Percentiles rank a stretch among this genome's conserved stretches.
phyloP scores from a whole-genome alignment of 2,113 vertebrate genomes.

The Trogon surrucura region DNA sequence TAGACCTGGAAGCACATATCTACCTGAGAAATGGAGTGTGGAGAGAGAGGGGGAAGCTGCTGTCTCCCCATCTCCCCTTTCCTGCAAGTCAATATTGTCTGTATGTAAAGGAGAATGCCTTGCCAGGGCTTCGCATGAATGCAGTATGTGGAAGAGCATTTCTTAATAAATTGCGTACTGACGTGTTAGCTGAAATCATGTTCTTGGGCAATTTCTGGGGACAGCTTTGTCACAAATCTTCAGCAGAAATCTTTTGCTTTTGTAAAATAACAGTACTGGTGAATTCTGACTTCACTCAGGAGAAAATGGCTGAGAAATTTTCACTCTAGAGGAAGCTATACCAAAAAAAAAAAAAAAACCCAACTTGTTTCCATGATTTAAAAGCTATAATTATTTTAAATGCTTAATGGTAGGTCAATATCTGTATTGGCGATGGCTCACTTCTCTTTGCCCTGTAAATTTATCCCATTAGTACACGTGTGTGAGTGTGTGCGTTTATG shows the following conservation, averaged over 20 bases:
- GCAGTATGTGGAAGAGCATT: not conserved
- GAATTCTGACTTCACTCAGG: not conserved
- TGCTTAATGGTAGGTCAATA: constrained; percentile 23
- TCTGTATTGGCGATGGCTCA: constrained; percentile 1
- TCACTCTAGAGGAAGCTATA: not conserved
- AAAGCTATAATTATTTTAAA: constrained; percentile 55
- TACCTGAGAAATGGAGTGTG: not conserved
- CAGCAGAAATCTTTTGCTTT: not conserved
- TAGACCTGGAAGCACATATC: not conserved
- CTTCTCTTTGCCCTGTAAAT: constrained; percentile 2
- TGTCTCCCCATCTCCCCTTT: not conserved
- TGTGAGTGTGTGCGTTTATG: not conserved
- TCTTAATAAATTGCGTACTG: not conserved
- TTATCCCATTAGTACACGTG: not conserved
- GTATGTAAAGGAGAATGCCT: not conserved
- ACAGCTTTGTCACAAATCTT: not conserved
- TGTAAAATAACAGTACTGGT: not conserved
- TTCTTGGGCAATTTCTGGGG: not conserved
- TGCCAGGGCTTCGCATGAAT: not conserved
- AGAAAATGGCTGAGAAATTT: not conserved
- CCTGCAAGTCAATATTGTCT: not conserved
- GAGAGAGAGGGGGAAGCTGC: not conserved
- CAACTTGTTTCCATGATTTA: constrained; percentile 11
- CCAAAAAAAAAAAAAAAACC: not conserved
- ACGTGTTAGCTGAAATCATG: not conserved